phyloP scores from a whole-genome alignment of 2,113 vertebrate species.

The Pteropus alecto region DNA sequence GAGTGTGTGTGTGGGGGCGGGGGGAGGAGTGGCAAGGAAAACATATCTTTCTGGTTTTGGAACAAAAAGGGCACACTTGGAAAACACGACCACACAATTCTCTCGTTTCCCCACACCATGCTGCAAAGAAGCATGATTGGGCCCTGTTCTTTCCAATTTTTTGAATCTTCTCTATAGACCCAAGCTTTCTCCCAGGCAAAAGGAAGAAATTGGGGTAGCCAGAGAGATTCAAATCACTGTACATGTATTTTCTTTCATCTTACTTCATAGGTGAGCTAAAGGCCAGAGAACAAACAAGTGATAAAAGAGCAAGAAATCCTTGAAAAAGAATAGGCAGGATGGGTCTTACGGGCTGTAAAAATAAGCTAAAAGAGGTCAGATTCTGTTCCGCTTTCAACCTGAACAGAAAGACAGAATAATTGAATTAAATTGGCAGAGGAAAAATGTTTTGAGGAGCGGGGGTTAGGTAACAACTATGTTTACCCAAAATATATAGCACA shows the following conservation, averaged over 20 bases:
- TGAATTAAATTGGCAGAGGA: slow-evolving; percentile 37
- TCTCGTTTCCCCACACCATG: not conserved
- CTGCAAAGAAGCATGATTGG: not conserved
- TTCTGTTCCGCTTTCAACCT: slow-evolving; percentile 14
- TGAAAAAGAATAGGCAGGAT: slow-evolving; percentile 15
- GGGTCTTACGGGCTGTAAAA: not conserved
- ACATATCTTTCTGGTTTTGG: not conserved
- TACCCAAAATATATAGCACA: not conserved
- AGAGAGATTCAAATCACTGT: not conserved
- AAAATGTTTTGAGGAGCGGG: not conserved
- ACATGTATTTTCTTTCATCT: not conserved
- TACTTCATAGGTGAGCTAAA: slow-evolving; percentile 40
- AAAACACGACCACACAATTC: not conserved
- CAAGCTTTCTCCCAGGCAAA: not conserved
- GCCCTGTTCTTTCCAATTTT: not conserved
- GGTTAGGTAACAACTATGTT: not conserved
- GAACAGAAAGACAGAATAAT: slow-evolving; percentile 6
- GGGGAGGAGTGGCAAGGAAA: not conserved
- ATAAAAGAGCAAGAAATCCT: slow-evolving; percentile 29
- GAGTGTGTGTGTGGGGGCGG: too few species aligned
- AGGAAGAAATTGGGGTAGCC: not conserved
- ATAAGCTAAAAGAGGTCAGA: not conserved
- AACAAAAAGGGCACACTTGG: not conserved
- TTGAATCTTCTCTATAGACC: not conserved
- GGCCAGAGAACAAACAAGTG: slow-evolving; percentile 3